Evolutionary conservation across 1,140 invertebrate species (phyloP).

Genomic region (Holcopasites calliopsidis): DNA sequence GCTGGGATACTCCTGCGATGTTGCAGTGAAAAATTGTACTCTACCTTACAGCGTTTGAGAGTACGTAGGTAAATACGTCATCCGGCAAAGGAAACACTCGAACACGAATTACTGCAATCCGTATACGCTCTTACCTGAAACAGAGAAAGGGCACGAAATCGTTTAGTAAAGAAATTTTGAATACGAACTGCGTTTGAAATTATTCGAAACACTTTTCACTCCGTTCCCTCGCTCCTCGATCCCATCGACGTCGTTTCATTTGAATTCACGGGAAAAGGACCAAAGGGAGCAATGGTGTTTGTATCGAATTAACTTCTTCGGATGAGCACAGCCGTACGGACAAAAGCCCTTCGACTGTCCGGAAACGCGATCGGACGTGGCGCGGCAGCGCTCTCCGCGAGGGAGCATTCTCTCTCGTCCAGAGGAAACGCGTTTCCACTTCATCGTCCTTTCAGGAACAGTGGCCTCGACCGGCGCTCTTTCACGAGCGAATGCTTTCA

Average conservation of each 20-base stretch:
- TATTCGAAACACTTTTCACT: no score
- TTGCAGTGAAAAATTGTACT: no score
- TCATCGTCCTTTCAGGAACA: slow-evolving; percentile 26
- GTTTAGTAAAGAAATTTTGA: no score
- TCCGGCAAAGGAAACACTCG: neutral
- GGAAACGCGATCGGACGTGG: slow-evolving; percentile 22
- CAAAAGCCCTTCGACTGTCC: slow-evolving; percentile 3
- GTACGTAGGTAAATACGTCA: no score
- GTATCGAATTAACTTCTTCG: slow-evolving; percentile 33
- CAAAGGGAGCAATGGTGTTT: neutral
- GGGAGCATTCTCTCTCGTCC: neutral
- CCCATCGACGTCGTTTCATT: neutral
- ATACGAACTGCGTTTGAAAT: no score
- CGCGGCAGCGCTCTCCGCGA: neutral
- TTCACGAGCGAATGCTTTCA: slow-evolving; percentile 29
- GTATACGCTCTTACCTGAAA: slow-evolving; percentile 56
- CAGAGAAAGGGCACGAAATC: slow-evolving; percentile 5
- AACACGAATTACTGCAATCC: no score
- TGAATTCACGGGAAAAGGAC: neutral
- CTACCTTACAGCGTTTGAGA: slow-evolving; percentile 2
- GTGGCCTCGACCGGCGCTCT: neutral
- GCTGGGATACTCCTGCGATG: no score
- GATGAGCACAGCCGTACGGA: neutral
- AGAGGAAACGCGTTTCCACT: slow-evolving; percentile 21
- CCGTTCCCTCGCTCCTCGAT: no score